Conservation (phyloP, 2,797 vertebrate genomes). For the Rhynchonycteris naso region DNA sequence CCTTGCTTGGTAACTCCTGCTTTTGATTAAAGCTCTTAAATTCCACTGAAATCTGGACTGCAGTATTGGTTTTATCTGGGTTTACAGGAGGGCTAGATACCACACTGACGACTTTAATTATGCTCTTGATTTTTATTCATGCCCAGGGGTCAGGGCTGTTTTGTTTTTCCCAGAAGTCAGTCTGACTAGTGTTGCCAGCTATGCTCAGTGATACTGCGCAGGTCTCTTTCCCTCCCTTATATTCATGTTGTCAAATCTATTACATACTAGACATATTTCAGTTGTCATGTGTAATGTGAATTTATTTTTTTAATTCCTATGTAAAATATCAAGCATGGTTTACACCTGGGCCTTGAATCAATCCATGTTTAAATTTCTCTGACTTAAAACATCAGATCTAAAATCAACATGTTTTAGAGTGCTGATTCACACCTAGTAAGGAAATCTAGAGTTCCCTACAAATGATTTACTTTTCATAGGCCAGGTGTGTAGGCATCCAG, state of each 20-base stretch:
- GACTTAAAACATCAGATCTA: background rate
- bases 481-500: background rate
- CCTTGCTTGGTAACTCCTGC: background rate
- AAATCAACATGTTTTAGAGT: background rate
- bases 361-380: conserved; percentile 16
- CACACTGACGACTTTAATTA: background rate
- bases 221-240: background rate
- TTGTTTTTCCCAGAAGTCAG: background rate
- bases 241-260: background rate
- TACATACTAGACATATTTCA: background rate
- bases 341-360: background rate
- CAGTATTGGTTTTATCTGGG: background rate
- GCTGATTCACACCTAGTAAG: background rate
- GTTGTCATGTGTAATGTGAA: background rate
- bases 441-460: background rate
- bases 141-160: background rate
- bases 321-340: background rate
- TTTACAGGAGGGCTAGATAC: background rate
- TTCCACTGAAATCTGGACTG: background rate
- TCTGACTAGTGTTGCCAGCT: background rate
- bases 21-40: conserved; percentile 33
- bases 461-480: background rate
- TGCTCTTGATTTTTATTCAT: background rate
- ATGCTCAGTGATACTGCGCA: background rate
- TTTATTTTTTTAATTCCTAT: conserved; percentile 11